A percentile compares a stretch with the other conserved stretches of the same genome.
phyloP scores from a whole-genome alignment of 2,888 invertebrate genomes.

The Lumbricus terrestris region DNA sequence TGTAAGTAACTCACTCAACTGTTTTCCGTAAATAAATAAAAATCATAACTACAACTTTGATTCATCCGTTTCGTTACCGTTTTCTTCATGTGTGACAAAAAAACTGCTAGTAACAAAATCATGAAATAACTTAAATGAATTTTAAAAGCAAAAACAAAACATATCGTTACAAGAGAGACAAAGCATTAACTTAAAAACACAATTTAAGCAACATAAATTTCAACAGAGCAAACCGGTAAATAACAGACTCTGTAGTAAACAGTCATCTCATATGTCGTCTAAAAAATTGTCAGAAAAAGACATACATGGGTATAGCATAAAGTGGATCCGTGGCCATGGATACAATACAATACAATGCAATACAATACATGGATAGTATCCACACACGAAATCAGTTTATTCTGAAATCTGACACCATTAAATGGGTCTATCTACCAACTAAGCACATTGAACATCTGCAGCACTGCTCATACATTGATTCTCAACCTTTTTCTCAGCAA shows the following conservation, averaged over 20 bases:
- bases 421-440: background rate
- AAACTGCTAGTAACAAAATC: background rate
- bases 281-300: background rate
- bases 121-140: background rate
- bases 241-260: background rate
- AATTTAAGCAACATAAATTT: background rate
- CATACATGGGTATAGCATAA: background rate
- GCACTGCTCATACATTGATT: no score
- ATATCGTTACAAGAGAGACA: background rate
- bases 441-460: background rate
- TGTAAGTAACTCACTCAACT: no score
- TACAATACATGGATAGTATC: no score
- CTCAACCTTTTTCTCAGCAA: no score
- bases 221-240: background rate
- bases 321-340: background rate
- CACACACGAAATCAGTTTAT: background rate
- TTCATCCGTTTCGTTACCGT: background rate
- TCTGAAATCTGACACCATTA: no score
- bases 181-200: background rate
- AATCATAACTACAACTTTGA: background rate
- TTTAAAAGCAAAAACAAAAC: background rate
- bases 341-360: no score
- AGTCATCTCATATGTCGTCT: no score
- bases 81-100: background rate
- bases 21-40: background rate